Evolutionary conservation across 2,113 vertebrate genomes (phyloP).

Genomic region (Apodemus speciosus): DNA sequence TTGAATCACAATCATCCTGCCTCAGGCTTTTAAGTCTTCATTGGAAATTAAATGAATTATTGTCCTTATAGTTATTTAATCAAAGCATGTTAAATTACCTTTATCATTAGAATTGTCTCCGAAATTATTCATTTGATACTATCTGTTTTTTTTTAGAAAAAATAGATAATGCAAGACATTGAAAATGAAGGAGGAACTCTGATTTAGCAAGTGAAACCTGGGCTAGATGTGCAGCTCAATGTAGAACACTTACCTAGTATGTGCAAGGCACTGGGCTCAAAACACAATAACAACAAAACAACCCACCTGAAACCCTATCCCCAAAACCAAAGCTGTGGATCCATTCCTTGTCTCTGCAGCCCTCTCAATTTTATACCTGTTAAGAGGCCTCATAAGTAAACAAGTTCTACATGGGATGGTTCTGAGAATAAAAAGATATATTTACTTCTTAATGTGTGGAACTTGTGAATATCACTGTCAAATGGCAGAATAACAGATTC

Average conservation of each 20-base stretch:
- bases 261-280: not conserved
- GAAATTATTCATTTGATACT: not conserved
- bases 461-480: not conserved
- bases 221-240: not conserved
- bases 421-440: not conserved
- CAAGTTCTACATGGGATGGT: not conserved
- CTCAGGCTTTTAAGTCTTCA: not conserved
- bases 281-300: not conserved
- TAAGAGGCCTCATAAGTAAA: not conserved
- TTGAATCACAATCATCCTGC: not conserved
- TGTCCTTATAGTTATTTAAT: conserved; percentile 19
- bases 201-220: not conserved
- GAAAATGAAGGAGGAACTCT: not conserved
- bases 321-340: not conserved
- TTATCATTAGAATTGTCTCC: conserved; percentile 29
- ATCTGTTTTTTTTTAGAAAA: not conserved
- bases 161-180: conserved; percentile 1
- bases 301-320: conserved; percentile 20
- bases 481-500: conserved; percentile 10
- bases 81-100: not conserved
- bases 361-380: conserved; percentile 4
- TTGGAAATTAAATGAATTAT: conserved; percentile 17
- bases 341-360: not conserved
- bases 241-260: not conserved
- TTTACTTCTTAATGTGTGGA: not conserved